Percentiles rank a stretch among this genome's conserved stretches.
phyloP scores from a whole-genome alignment of 2,113 vertebrate species.

The Phasianus colchicus region DNA sequence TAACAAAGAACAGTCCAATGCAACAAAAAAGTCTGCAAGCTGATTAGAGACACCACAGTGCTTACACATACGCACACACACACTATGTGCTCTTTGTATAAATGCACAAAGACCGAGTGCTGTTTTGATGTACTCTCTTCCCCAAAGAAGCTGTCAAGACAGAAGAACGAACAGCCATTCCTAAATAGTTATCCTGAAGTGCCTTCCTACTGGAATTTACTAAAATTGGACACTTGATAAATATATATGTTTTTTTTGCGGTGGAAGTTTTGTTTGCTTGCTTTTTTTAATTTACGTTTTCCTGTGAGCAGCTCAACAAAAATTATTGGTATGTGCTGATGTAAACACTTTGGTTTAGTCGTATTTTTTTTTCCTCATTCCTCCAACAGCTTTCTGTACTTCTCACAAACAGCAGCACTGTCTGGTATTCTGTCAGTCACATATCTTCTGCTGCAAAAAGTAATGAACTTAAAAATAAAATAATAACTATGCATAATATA shows the following conservation, averaged over 20 bases:
- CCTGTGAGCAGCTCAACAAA: constrained; percentile 20
- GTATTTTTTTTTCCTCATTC: neutral
- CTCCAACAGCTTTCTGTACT: constrained; percentile 33
- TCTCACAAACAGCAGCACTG: constrained; percentile 55
- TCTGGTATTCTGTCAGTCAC: constrained; percentile 6
- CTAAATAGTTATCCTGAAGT: neutral
- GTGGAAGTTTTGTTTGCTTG: neutral
- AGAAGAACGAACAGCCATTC: neutral
- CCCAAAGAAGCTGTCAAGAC: neutral
- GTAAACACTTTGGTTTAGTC: constrained; percentile 66
- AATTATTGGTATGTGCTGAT: constrained; percentile 62
- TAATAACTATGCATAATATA: neutral
- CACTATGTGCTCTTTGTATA: neutral
- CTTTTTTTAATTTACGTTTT: neutral
- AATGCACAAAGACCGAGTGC: neutral
- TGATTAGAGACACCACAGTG: neutral
- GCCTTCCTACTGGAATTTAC: constrained; percentile 8
- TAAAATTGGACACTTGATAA: constrained; percentile 8
- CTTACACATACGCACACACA: neutral
- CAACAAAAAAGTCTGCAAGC: neutral
- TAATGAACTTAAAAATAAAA: neutral
- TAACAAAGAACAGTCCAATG: neutral
- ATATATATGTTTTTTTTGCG: neutral
- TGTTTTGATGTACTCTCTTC: neutral
- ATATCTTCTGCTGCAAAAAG: neutral